Evolutionary conservation across 1,140 invertebrate species (phyloP), one percentile per base, ranked within the genome.

Genomic region (Bombyx mandarina): DNA sequence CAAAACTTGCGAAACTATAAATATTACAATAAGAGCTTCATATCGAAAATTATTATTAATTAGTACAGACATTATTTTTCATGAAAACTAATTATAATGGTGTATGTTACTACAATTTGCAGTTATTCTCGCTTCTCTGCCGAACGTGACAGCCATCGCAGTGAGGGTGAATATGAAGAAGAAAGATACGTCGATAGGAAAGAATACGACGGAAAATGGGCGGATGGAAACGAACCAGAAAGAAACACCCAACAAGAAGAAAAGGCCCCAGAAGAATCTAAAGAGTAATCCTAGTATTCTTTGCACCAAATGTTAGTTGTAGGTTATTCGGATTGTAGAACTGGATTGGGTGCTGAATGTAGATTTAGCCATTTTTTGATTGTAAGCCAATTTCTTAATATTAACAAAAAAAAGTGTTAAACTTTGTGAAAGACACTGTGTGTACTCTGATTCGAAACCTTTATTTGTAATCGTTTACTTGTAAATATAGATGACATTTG

Each of bases 161-260:
- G 92, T 71, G 92, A 93, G 69, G 92, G 92, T 6, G 93, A 93
- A 69, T 93, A 93, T 63, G 89, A 93, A 58, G 92, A 93, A 71
- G 91, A 92, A 53, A 86, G 90, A 54, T 89, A 86, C 76, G 89
- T 90, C 22, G 89, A 90, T 71, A 77, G 89, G 26, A 90, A 91
- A 66, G 83, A 89, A 62, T 91, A 89, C 72, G 90, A 90, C 65
- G 90, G 90, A 8, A 91, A 91, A 68, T 91, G 90, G 90, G 90
- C 90, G 0, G 90, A 91, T 56, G 82, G 83, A 12, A 86, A 86
- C 54, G 82, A 82, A 52, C 86, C 83, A 0, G 82, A 82, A 43
- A 67, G 78, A 52, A 69, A 72, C 48, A 6, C 60, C 26, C 73
- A 69, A 51, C 50, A 58, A 1, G 84, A 85, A 58, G 82, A 82